Base-by-base conservation (phyloP, 2,113 vertebrate genomes). In the Dascyllus trimaculatus region DNA sequence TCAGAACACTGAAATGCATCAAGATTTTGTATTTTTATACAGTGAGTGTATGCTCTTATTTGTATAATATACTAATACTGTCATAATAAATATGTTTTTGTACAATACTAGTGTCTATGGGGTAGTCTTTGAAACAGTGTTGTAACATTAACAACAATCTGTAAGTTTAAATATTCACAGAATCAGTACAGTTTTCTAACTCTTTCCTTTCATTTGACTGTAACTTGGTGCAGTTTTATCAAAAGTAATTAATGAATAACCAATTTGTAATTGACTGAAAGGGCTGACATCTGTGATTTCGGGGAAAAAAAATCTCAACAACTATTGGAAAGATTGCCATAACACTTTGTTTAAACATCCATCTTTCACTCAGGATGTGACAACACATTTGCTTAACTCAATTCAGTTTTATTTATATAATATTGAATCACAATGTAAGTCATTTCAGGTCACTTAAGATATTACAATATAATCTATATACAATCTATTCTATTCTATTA, bases 11-110 rank as follows among this genome's bases (percentile, higher is more conserved):
- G 58, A 87, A 65, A 69, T 6, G 13, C 68, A 66, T 80, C 58
- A 73, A 60, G 13, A 78, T 75, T 69, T 89, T 82, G 62, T 84
- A 84, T 92, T 90, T 91, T 90, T 80, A 87, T 82, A 81, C 65
- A 80, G 32, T 63, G 67, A 17, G 24, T 62, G 75, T 86, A 77
- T 81, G 81, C 84, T 82, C 60, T 29, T 85, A 70, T 80, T 85
- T 94, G 89, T 91, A 89, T 85, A 75, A 71, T 88, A 74, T 90
- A 90, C 86, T 88, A 91, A 93, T 88, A 91, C 65, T 93, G 88
- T 92, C 82, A 89, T 81, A 92, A 90, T 93, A 93, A 94, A 94
- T 69, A 45, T 91, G 78, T 67, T 92, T 92, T 93, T 93, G 83
- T 93, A 93, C 79, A 78, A 81, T 75, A 87, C 22, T 21, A 35